A percentile compares a stretch with the other conserved stretches of the same genome.
These are phyloP conservation scores for Heliocidaris erythrogramma DNA, from an alignment of 35 echinoderm and acorn worm genomes.

Conservation along the genomic window DNA sequence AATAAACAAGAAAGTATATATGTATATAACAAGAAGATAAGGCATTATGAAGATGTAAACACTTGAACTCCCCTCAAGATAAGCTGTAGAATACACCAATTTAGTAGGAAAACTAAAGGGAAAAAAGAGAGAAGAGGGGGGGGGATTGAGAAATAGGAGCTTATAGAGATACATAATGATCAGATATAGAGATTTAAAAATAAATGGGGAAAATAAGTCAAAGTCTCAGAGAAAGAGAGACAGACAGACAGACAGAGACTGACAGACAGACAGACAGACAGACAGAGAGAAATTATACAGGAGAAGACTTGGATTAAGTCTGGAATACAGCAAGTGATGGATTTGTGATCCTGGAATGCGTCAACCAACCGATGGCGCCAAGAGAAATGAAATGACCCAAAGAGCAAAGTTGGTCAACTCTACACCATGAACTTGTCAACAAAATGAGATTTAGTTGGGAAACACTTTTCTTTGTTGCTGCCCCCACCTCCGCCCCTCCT, in stretches of 20 bases:
- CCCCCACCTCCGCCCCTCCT: not conserved
- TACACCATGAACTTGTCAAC: conserved; percentile 28
- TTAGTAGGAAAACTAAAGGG: too few relatives aligned
- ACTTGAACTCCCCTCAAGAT: not conserved
- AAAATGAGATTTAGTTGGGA: not conserved
- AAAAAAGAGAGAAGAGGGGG: too few relatives aligned
- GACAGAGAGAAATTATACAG: not conserved
- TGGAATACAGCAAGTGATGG: not conserved
- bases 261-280: not conserved
- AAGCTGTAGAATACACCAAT: not conserved
- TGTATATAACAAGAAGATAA: not conserved
- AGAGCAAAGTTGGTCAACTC: not conserved
- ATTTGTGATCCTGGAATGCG: conserved; percentile 10
- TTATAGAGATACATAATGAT: too few relatives aligned
- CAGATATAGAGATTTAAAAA: too few relatives aligned
- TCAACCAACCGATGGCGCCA: not conserved
- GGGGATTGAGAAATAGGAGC: too few relatives aligned
- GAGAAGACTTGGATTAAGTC: not conserved
- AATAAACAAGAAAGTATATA: not conserved
- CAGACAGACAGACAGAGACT: not conserved
- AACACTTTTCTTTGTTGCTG: not conserved
- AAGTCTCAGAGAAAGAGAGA: too few relatives aligned
- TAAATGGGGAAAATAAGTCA: too few relatives aligned
- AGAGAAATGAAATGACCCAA: conserved; percentile 2
- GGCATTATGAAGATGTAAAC: not conserved